phyloP scores from a whole-genome alignment of 64 coral and sea anemone species.

The Montipora cactus region DNA sequence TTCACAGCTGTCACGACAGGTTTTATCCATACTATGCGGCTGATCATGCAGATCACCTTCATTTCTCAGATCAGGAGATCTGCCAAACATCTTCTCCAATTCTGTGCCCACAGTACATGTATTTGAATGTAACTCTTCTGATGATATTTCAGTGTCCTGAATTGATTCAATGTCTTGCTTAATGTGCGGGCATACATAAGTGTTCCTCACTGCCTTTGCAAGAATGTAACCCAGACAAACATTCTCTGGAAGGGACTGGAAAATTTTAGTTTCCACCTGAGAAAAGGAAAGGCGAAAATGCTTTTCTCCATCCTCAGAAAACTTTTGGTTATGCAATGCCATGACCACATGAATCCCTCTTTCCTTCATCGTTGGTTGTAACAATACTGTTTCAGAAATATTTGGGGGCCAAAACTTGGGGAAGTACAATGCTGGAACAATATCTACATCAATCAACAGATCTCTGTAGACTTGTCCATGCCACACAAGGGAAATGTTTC shows the following conservation, averaged over 20 bases:
- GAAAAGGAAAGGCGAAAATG: slow-evolving; percentile 44
- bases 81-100: too few relatives aligned
- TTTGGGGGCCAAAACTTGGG: slow-evolving; percentile 21
- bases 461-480: slow-evolving; percentile 29
- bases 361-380: background rate
- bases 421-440: slow-evolving; percentile 38
- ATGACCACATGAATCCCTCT: slow-evolving; percentile 31
- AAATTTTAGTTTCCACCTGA: slow-evolving; percentile 2
- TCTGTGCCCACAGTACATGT: too few relatives aligned
- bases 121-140: background rate
- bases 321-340: background rate
- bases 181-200: slow-evolving; percentile 20
- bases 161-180: background rate
- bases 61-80: too few relatives aligned
- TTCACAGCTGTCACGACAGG: background rate
- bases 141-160: background rate
- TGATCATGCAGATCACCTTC: too few relatives aligned
- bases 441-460: slow-evolving; percentile 4
- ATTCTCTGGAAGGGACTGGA: slow-evolving; percentile 28
- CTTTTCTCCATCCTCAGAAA: slow-evolving; percentile 21
- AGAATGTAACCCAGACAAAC: slow-evolving; percentile 20
- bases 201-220: slow-evolving; percentile 32
- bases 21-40: too few relatives aligned
- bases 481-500: slow-evolving; percentile 20
- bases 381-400: background rate